Conservation (phyloP, 2,888 invertebrate genomes). For the Diachrysia chrysitis region DNA sequence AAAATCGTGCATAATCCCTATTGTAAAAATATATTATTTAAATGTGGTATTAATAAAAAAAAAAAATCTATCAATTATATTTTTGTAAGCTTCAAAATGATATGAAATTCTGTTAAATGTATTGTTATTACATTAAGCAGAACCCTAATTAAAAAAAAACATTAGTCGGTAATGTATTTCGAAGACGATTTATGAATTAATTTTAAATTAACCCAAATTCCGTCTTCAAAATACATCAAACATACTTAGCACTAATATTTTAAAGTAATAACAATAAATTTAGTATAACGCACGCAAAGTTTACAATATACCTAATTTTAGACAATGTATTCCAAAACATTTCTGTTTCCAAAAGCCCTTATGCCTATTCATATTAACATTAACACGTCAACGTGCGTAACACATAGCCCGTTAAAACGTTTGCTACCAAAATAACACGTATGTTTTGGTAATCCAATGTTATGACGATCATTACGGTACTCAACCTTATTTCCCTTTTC, state of each 20-base stretch:
- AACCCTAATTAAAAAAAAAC: no score
- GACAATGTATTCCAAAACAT: slow-evolving; percentile 10
- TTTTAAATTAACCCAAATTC: no score
- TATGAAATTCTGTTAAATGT: no score
- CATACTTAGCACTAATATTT: background rate
- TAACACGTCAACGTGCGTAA: slow-evolving; percentile 30
- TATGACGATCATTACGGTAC: slow-evolving; percentile 31
- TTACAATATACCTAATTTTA: slow-evolving; percentile 28
- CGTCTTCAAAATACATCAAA: background rate
- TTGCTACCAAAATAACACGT: slow-evolving; percentile 33
- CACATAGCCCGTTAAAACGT: slow-evolving; percentile 24
- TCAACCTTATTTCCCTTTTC: slow-evolving; percentile 38
- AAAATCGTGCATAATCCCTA: no score
- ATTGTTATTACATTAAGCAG: no score
- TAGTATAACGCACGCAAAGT: background rate
- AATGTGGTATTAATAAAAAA: no score
- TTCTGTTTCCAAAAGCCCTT: slow-evolving; percentile 18
- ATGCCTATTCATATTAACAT: slow-evolving; percentile 30
- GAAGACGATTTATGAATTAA: no score
- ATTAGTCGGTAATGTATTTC: no score
- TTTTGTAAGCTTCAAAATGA: no score
- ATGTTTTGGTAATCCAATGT: slow-evolving; percentile 35
- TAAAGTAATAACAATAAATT: background rate
- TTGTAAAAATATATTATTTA: no score
- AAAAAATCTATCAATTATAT: no score